phyloP scores from a whole-genome alignment of 1,140 invertebrate species.

The Polypedilum vanderplanki region DNA sequence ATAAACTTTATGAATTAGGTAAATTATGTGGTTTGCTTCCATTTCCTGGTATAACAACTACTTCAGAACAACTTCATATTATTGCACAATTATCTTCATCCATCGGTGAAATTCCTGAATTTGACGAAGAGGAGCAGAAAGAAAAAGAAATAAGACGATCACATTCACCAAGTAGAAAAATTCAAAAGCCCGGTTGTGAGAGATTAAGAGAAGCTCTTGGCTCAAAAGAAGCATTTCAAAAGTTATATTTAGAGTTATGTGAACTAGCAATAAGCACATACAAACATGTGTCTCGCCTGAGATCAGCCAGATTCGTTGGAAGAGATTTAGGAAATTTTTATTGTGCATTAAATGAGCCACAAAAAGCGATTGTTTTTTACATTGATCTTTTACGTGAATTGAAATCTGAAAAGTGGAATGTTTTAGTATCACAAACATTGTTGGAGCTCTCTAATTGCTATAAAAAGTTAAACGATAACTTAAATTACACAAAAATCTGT shows the following conservation, averaged over 20 bases:
- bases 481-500: slow-evolving; percentile 64
- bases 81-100: slow-evolving; percentile 85
- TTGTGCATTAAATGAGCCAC: slow-evolving; percentile 72
- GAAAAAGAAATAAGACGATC: slow-evolving; percentile 34
- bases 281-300: slow-evolving; percentile 84
- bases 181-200: slow-evolving; percentile 59
- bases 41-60: slow-evolving; percentile 76
- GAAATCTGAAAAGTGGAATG: slow-evolving; percentile 76
- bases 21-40: slow-evolving; percentile 88
- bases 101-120: slow-evolving; percentile 63
- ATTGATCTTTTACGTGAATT: slow-evolving; percentile 79
- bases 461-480: slow-evolving; percentile 64
- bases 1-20: slow-evolving; percentile 84
- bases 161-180: slow-evolving; percentile 42
- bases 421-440: slow-evolving; percentile 71
- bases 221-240: slow-evolving; percentile 81
- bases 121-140: not conserved
- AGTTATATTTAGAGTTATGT: slow-evolving; percentile 85
- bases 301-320: slow-evolving; percentile 80
- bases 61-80: slow-evolving; percentile 79
- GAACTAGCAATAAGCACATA: slow-evolving; percentile 94
- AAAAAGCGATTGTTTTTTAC: slow-evolving; percentile 83
- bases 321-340: slow-evolving; percentile 86
- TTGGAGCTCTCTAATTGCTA: slow-evolving; percentile 81
- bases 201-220: slow-evolving; percentile 85